A percentile compares a stretch with the other conserved stretches of the same genome.
phyloP scores from a whole-genome alignment of 2,113 vertebrate genomes.

The Trochalopteron elliotii region DNA sequence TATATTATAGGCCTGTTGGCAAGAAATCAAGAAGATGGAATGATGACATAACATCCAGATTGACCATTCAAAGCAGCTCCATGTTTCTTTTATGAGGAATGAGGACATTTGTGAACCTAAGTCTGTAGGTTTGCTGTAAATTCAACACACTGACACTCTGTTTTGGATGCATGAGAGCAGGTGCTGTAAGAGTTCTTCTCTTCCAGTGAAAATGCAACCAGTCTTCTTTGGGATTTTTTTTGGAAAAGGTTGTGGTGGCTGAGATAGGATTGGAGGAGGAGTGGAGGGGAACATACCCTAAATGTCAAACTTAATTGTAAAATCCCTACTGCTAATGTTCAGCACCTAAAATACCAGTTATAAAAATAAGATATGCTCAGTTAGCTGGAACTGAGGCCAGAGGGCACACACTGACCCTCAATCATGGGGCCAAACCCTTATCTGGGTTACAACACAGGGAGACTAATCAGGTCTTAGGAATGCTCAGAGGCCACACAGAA shows the following conservation, averaged over 20 bases:
- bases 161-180: background rate
- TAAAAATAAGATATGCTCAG: background rate
- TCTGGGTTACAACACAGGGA: background rate
- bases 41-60: rapidly evolving
- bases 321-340: background rate
- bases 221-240: too few relatives aligned
- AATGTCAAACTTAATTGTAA: background rate
- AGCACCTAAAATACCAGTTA: background rate
- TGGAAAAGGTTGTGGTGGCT: background rate
- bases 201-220: background rate
- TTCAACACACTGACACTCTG: background rate
- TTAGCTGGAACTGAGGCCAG: background rate
- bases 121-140: background rate
- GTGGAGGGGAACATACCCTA: background rate
- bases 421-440: background rate
- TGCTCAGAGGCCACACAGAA: background rate
- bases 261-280: background rate
- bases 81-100: background rate
- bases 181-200: background rate
- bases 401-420: background rate
- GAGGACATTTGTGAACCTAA: background rate
- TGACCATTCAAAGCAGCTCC: background rate
- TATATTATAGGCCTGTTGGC: background rate
- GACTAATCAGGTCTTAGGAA: background rate
- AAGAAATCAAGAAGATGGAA: background rate